Conservation (phyloP, 2,113 vertebrate species). For the Salvelinus sp. region DNA sequence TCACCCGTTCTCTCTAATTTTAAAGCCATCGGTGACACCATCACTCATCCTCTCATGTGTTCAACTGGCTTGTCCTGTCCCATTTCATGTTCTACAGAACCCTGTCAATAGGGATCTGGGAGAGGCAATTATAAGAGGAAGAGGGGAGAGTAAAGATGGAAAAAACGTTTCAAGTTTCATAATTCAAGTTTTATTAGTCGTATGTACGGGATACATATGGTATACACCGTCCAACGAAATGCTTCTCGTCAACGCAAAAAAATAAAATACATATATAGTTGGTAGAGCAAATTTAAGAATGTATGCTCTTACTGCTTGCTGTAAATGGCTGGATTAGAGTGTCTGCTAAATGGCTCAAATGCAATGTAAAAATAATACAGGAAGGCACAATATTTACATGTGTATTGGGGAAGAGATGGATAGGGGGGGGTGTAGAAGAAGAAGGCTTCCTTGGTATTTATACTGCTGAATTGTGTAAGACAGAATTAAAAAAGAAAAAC, state of each 20-base stretch:
- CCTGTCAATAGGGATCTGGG: conserved; percentile 31
- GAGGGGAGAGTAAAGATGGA: not conserved
- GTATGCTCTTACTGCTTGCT: no score
- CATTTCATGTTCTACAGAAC: conserved; percentile 32
- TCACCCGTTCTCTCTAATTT: conserved; percentile 13
- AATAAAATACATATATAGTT: not conserved
- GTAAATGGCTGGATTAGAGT: not conserved
- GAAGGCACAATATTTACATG: not conserved
- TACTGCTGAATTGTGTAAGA: not conserved
- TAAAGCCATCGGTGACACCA: not conserved
- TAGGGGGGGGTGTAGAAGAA: no score
- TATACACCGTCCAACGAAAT: no score
- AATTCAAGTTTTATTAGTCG: no score
- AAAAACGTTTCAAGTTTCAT: not conserved
- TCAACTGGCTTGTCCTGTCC: not conserved
- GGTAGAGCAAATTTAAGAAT: not conserved
- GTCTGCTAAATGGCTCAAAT: conserved; percentile 14
- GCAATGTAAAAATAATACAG: not conserved
- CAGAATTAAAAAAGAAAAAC: not conserved
- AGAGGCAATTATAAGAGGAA: conserved; percentile 17
- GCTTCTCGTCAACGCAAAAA: not conserved
- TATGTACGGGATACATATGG: no score
- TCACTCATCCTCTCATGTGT: conserved; percentile 8
- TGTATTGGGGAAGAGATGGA: no score
- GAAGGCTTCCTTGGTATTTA: not conserved